phyloP scores from a whole-genome alignment of 2,113 vertebrate species.

The Cyprinodon tularosa region DNA sequence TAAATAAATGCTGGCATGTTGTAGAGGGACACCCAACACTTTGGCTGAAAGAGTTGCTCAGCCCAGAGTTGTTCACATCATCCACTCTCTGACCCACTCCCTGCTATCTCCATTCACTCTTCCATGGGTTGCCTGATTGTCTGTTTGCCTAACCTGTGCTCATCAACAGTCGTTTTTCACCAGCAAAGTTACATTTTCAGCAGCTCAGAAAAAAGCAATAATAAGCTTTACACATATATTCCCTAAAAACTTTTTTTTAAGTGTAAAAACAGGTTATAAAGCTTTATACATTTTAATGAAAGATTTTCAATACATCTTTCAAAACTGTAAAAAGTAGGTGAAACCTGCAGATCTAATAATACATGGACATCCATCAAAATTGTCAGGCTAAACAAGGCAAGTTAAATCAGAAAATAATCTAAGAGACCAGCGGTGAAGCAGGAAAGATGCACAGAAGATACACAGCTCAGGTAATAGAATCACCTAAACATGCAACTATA shows the following conservation, averaged over 20 bases:
- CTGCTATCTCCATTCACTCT: slow-evolving; percentile 35
- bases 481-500: not conserved
- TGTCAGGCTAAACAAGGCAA: not conserved
- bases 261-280: not conserved
- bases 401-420: not conserved
- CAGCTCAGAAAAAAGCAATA: not conserved
- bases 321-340: not conserved
- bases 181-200: slow-evolving; percentile 8
- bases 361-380: not conserved
- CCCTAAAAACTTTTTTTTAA: not conserved
- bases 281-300: not conserved
- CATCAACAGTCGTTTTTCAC: not conserved
- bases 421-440: not conserved
- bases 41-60: slow-evolving; percentile 65
- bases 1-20: slow-evolving; percentile 81
- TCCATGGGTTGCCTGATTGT: slow-evolving; percentile 16
- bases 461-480: not conserved
- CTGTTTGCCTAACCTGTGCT: slow-evolving; percentile 16
- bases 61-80: slow-evolving; percentile 51
- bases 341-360: not conserved
- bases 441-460: not conserved
- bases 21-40: slow-evolving; percentile 71
- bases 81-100: slow-evolving; percentile 43
- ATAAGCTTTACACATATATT: not conserved
- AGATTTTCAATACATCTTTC: not conserved